Conservation (phyloP, 2,888 invertebrate species). For the Maniola hyperantus region DNA sequence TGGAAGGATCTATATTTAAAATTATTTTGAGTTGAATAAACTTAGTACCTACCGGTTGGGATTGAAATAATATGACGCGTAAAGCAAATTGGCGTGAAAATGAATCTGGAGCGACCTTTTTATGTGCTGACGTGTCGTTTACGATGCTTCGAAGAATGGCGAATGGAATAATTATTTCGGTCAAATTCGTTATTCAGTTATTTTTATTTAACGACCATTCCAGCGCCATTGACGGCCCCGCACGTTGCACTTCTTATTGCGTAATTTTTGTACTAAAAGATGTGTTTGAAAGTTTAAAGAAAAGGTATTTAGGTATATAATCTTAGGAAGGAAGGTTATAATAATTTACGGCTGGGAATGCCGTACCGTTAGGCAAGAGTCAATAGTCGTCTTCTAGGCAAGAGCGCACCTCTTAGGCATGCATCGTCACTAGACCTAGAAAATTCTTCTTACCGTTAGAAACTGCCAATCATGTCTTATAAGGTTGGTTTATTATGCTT, state of each 20-base stretch:
- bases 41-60: slow-evolving; percentile 5
- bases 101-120: slow-evolving; percentile 11
- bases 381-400: no score
- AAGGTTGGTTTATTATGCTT: no score
- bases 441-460: no score
- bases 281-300: neutral
- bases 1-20: no score
- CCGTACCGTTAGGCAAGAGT: no score
- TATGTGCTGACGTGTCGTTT: slow-evolving; percentile 9
- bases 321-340: neutral
- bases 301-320: neutral
- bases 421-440: no score
- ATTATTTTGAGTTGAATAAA: neutral
- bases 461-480: no score
- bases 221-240: neutral
- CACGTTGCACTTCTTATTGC: neutral
- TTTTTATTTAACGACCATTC: slow-evolving; percentile 2
- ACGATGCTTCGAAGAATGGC: slow-evolving; percentile 7
- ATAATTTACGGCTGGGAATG: neutral
- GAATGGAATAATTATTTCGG: slow-evolving; percentile 8
- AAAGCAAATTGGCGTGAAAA: slow-evolving; percentile 20
- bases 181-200: neutral
- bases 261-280: neutral
- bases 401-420: no score
- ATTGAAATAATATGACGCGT: slow-evolving; percentile 23